These are phyloP conservation scores for Euzetes globulus DNA, from an alignment of 2,888 invertebrate species.

Conservation along the genomic window DNA sequence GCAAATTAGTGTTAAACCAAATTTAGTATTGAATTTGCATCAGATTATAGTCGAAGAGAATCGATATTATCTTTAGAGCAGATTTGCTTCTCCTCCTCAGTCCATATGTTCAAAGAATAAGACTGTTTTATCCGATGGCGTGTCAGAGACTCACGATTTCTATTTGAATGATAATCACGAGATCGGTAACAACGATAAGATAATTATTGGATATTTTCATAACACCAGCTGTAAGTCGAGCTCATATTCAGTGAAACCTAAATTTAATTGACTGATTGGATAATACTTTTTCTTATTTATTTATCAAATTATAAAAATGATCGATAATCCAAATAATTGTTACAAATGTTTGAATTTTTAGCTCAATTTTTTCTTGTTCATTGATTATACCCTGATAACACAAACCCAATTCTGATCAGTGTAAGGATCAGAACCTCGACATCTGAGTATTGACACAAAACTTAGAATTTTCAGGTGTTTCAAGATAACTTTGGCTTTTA, in stretches of 20 bases:
- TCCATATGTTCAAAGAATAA: neutral
- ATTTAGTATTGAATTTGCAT: neutral
- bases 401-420: too few relatives aligned
- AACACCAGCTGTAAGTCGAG: slow-evolving; percentile 22
- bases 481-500: too few relatives aligned
- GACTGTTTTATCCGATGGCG: slow-evolving; percentile 12
- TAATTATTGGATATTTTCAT: slow-evolving; percentile 25
- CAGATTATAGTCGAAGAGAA: neutral
- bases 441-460: too few relatives aligned
- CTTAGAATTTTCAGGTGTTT: too few relatives aligned
- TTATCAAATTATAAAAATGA: neutral
- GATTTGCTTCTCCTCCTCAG: too few relatives aligned
- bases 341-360: neutral
- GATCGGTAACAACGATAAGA: slow-evolving; percentile 25
- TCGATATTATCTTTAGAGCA: neutral
- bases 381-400: too few relatives aligned
- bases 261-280: slow-evolving; percentile 10
- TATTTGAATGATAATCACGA: slow-evolving; percentile 29
- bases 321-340: neutral
- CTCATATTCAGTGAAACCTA: neutral
- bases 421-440: too few relatives aligned
- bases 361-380: too few relatives aligned
- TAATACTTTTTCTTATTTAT: neutral
- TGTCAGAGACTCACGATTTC: slow-evolving; percentile 12
- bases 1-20: neutral